phyloP scores from a whole-genome alignment of 1,140 invertebrate species.

The Dendroctonus ponderosae region DNA sequence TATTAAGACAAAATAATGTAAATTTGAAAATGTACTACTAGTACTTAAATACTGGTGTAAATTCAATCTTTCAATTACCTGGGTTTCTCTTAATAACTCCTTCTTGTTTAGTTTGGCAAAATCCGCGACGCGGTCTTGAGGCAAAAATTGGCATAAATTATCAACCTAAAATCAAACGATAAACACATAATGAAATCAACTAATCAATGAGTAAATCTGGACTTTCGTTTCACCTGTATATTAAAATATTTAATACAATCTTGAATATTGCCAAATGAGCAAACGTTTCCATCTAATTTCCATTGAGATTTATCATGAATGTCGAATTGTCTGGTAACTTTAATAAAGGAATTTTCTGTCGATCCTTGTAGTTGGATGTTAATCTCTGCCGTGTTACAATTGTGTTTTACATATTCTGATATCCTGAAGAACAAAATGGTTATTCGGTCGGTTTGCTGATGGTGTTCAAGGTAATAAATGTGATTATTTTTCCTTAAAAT shows the following conservation, averaged over 20 bases:
- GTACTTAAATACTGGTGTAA: too few relatives aligned
- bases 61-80: constrained; percentile 45
- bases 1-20: too few relatives aligned
- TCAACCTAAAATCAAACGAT: constrained; percentile 46
- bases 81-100: constrained; percentile 79
- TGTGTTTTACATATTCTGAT: constrained; percentile 73
- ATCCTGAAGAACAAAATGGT: constrained; percentile 23
- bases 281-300: constrained; percentile 62
- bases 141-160: constrained; percentile 95
- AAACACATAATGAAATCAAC: neutral
- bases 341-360: constrained; percentile 47
- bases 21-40: too few relatives aligned
- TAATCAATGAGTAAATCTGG: too few relatives aligned
- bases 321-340: constrained; percentile 59
- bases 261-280: constrained; percentile 56
- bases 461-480: too few relatives aligned
- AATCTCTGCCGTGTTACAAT: constrained; percentile 67
- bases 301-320: constrained; percentile 58
- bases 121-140: constrained; percentile 94
- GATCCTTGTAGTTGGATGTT: constrained; percentile 72
- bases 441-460: too few relatives aligned
- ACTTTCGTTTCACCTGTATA: constrained; percentile 65
- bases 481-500: too few relatives aligned
- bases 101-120: constrained; percentile 88
- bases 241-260: constrained; percentile 60